phyloP scores from a whole-genome alignment of 2,113 vertebrate species.

The Stegostoma tigrinum region DNA sequence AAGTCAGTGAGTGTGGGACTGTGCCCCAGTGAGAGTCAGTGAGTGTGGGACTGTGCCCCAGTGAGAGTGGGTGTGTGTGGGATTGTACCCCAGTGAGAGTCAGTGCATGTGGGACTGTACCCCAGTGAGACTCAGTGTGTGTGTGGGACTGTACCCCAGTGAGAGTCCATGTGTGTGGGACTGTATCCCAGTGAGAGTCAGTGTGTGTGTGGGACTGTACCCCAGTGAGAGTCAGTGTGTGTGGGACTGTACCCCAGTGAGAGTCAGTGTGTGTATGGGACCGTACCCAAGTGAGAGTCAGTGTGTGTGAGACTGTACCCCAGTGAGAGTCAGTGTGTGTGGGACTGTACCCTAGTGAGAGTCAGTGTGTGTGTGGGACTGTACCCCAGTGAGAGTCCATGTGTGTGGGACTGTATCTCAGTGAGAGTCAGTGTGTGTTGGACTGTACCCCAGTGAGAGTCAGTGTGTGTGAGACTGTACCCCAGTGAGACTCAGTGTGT shows the following conservation, averaged over 20 bases:
- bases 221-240: slow-evolving; percentile 1
- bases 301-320: not conserved
- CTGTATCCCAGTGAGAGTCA: not conserved
- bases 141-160: not conserved
- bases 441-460: not conserved
- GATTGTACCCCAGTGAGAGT: too few species aligned
- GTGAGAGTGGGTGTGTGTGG: too few species aligned
- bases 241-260: not conserved
- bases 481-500: not conserved
- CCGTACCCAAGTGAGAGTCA: not conserved
- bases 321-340: slow-evolving; percentile 2
- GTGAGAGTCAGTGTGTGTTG: not conserved
- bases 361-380: not conserved
- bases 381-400: not conserved
- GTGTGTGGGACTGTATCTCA: not conserved
- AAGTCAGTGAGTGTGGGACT: too few species aligned
- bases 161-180: not conserved
- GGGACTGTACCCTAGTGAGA: not conserved
- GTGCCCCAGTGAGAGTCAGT: too few species aligned
- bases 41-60: too few species aligned
- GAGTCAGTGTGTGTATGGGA: not conserved
- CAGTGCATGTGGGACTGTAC: too few species aligned
- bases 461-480: not conserved
- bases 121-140: too few species aligned
- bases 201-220: not conserved